Evolutionary conservation across 2,888 invertebrate genomes (phyloP).

Genomic region (Megastigmus dorsalis): DNA sequence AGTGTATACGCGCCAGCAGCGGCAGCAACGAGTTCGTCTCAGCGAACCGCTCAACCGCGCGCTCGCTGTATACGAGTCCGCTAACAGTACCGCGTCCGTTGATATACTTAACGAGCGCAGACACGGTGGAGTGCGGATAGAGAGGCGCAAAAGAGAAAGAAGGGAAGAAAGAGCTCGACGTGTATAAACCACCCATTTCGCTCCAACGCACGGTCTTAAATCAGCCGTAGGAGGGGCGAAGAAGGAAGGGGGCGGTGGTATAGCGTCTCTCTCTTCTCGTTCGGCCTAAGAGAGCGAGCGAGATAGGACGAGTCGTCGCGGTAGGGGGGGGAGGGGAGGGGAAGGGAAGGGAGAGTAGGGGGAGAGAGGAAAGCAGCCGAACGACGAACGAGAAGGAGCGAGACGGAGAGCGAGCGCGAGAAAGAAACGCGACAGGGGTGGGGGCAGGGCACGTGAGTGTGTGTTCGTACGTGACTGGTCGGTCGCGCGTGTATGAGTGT

Average conservation of each 20-base stretch:
- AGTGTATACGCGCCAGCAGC: no score
- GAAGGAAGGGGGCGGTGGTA: slow-evolving; percentile 62
- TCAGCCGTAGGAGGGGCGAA: slow-evolving; percentile 60
- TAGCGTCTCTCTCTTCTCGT: slow-evolving; percentile 53
- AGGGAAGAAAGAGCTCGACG: background rate
- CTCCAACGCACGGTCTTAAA: slow-evolving; percentile 50
- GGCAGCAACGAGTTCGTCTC: no score
- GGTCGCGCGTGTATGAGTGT: slow-evolving; percentile 1
- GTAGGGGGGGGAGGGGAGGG: slow-evolving; percentile 55
- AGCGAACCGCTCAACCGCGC: slow-evolving; percentile 1
- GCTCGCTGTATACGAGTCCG: slow-evolving; percentile 45
- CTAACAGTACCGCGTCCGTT: slow-evolving; percentile 54
- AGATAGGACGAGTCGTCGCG: no score
- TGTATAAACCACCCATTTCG: slow-evolving; percentile 9
- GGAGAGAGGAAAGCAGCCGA: slow-evolving; percentile 5
- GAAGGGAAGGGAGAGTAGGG: slow-evolving; percentile 13
- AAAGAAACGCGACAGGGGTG: slow-evolving; percentile 24
- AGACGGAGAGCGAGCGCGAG: slow-evolving; percentile 13
- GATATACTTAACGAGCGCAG: slow-evolving; percentile 52
- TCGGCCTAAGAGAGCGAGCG: slow-evolving; percentile 52
- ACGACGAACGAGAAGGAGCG: slow-evolving; percentile 44
- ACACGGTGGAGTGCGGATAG: slow-evolving; percentile 21
- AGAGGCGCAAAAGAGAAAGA: background rate
- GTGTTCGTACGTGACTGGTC: background rate
- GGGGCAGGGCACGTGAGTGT: slow-evolving; percentile 49